Evolutionary conservation across 2,888 invertebrate genomes (phyloP).

Genomic region (Drosophila rellima): DNA sequence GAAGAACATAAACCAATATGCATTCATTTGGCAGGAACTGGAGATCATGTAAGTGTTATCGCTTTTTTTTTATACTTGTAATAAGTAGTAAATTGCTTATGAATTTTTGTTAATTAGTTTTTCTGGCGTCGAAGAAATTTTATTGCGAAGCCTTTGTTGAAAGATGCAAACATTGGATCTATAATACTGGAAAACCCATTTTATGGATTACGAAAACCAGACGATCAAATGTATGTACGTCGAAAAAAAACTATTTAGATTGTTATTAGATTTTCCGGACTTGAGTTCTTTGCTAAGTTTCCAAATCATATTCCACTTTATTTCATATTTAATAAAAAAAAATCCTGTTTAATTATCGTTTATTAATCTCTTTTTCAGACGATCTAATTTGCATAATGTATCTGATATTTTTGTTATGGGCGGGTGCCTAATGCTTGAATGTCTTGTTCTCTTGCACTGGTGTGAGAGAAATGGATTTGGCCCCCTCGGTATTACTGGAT

Average conservation of each 20-base stretch:
- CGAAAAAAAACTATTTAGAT: neutral
- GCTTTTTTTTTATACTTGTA: neutral
- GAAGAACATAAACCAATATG: conserved; percentile 92
- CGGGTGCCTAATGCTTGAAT: conserved; percentile 97
- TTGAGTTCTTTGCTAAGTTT: neutral
- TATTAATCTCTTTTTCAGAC: conserved; percentile 86
- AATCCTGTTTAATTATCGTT: neutral
- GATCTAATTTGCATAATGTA: conserved; percentile 97
- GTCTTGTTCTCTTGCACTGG: conserved; percentile 96
- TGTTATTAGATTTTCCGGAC: neutral
- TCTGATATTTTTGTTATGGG: conserved; percentile 99
- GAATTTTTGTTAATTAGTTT: conserved; percentile 87
- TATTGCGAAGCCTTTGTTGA: conserved; percentile 95
- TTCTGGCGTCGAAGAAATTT: conserved; percentile 96
- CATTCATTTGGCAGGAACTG: conserved; percentile 98
- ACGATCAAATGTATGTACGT: conserved; percentile 92
- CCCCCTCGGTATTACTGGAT: conserved; percentile 96
- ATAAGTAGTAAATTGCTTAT: neutral
- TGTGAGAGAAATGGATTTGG: conserved; percentile 96
- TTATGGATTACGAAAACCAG: conserved; percentile 95
- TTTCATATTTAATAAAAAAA: neutral
- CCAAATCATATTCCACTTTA: neutral
- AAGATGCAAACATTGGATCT: conserved; percentile 95
- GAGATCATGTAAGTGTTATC: conserved; percentile 90
- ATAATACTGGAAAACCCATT: conserved; percentile 99